Conservation (phyloP, 2,797 vertebrate genomes). For the Sarcophilus harrisii region DNA sequence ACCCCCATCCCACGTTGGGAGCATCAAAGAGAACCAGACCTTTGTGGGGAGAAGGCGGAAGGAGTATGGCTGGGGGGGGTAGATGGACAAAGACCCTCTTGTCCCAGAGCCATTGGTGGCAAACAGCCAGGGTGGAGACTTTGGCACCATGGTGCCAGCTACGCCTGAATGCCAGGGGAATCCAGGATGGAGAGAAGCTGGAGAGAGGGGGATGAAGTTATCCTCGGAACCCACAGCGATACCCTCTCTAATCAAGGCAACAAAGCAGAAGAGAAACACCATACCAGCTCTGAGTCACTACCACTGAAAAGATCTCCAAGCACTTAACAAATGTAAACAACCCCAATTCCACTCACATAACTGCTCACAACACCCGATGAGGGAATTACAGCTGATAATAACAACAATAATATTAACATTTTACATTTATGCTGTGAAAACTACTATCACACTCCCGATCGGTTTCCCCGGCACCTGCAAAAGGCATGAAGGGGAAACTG, state of each 20-base stretch:
- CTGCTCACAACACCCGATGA: background rate
- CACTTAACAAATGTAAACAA: background rate
- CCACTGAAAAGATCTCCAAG: background rate
- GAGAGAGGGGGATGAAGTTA: constrained; percentile 31
- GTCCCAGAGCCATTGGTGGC: constrained; percentile 73
- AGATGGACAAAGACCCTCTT: constrained; percentile 78
- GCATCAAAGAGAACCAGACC: constrained; percentile 49
- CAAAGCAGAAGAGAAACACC: background rate
- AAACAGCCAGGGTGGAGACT: constrained; percentile 77
- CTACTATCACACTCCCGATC: background rate
- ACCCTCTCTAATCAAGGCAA: constrained; percentile 2
- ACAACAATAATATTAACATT: background rate
- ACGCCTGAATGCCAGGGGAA: constrained; percentile 74
- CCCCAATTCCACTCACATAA: background rate
- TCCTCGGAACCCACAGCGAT: constrained; percentile 28
- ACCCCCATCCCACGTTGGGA: constrained; percentile 34
- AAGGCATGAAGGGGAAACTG: background rate
- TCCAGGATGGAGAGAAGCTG: constrained; percentile 22
- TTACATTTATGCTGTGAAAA: background rate
- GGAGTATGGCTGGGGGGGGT: background rate
- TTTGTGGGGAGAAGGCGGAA: constrained; percentile 37
- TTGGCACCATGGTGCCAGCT: constrained; percentile 67
- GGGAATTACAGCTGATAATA: background rate
- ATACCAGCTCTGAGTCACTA: background rate
- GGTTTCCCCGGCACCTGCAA: background rate